Percentiles rank a stretch among this genome's conserved stretches.
Conservation (phyloP, 2,888 invertebrate species). For the Andrena praecox region DNA sequence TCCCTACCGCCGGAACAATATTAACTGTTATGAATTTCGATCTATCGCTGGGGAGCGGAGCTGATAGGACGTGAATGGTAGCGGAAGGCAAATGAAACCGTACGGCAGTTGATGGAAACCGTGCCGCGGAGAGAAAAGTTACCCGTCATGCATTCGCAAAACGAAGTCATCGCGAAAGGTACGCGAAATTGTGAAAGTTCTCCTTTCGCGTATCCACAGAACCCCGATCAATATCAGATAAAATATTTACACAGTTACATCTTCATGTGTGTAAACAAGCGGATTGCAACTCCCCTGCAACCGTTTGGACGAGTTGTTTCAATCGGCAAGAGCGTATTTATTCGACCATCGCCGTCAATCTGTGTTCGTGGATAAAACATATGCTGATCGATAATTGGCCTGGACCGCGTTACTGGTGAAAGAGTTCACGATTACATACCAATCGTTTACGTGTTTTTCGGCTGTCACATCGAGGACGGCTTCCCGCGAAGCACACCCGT, state of each 20-base stretch:
- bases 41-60: slow-evolving; percentile 1
- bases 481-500: neutral
- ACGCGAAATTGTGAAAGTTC: neutral
- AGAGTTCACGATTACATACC: slow-evolving; percentile 18
- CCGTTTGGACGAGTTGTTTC: slow-evolving; percentile 20
- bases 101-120: neutral
- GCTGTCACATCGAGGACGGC: neutral
- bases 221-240: neutral
- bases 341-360: neutral
- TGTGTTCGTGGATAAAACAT: slow-evolving; percentile 25
- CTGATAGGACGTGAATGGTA: slow-evolving; percentile 10
- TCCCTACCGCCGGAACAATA: slow-evolving; percentile 10
- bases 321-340: slow-evolving; percentile 32
- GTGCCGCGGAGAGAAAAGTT: neutral
- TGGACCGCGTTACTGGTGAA: neutral
- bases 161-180: neutral
- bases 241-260: slow-evolving; percentile 4
- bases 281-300: neutral
- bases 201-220: no score
- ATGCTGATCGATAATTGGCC: slow-evolving; percentile 23
- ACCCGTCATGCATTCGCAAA: no score
- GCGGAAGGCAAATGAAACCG: neutral
- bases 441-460: slow-evolving; percentile 3
- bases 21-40: slow-evolving; percentile 22
- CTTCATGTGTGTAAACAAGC: neutral